These are phyloP conservation scores for Nothocercus nigrocapillus DNA, from an alignment of 2,113 vertebrate genomes.

Conservation along the genomic window DNA sequence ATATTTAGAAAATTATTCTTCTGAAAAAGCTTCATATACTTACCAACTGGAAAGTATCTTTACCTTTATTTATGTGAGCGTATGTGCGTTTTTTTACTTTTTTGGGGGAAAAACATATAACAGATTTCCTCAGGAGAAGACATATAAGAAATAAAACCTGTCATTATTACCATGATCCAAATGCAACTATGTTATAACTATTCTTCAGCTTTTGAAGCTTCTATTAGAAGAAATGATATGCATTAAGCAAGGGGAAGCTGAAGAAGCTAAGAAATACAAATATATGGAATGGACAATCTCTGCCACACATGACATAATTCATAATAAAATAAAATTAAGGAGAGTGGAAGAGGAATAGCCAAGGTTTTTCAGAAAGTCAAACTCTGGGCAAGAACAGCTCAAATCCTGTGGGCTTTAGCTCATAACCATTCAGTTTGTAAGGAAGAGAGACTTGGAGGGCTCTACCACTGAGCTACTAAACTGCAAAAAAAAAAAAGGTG, in stretches of 20 bases:
- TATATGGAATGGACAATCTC: not conserved
- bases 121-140: not conserved
- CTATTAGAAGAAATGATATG: not conserved
- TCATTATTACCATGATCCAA: not conserved
- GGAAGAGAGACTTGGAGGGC: not conserved
- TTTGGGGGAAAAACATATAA: not conserved
- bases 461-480: conserved; percentile 9
- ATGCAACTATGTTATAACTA: not conserved
- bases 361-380: not conserved
- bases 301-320: not conserved
- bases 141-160: not conserved
- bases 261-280: not conserved
- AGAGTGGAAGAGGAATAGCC: not conserved
- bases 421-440: not conserved
- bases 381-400: not conserved
- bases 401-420: not conserved
- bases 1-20: not conserved
- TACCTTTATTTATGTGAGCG: not conserved
- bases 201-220: not conserved
- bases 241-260: not conserved
- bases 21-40: not conserved
- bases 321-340: not conserved
- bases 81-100: not conserved
- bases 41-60: not conserved
- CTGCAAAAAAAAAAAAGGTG: not conserved